Evolutionary conservation across 2,113 vertebrate species (phyloP).

Genomic region (Aepyceros melampus): DNA sequence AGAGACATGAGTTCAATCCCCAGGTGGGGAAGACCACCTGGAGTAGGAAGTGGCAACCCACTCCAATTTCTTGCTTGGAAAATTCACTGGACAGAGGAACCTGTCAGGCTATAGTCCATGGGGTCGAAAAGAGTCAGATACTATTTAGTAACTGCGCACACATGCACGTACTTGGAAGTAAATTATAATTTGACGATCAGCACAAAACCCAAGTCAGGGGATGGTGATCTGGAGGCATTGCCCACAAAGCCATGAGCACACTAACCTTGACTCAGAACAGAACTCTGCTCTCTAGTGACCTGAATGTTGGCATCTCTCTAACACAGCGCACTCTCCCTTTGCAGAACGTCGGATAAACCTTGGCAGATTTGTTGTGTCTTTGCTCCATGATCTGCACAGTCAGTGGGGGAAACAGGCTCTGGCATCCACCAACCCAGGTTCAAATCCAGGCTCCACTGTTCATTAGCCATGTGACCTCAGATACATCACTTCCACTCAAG

Average conservation of each 20-base stretch:
- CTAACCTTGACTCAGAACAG: neutral
- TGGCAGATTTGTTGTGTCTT: neutral
- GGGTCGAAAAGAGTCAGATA: neutral
- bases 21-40: neutral
- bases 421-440: neutral
- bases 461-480: neutral
- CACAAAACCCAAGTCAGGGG: neutral
- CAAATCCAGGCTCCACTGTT: neutral
- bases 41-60: neutral
- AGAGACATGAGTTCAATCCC: neutral
- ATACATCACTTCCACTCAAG: neutral
- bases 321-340: neutral
- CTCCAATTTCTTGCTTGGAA: neutral
- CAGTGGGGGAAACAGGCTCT: neutral
- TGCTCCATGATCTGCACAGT: neutral
- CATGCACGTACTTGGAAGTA: accelerated
- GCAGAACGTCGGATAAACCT: neutral
- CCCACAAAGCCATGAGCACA: neutral
- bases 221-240: neutral
- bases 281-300: neutral
- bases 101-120: neutral
- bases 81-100: neutral
- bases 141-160: neutral
- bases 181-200: neutral
- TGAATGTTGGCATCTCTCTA: neutral